Percentiles rank a stretch among this genome's conserved stretches.
phyloP scores from a whole-genome alignment of 1,140 invertebrate species.

The Cydia fagiglandana region DNA sequence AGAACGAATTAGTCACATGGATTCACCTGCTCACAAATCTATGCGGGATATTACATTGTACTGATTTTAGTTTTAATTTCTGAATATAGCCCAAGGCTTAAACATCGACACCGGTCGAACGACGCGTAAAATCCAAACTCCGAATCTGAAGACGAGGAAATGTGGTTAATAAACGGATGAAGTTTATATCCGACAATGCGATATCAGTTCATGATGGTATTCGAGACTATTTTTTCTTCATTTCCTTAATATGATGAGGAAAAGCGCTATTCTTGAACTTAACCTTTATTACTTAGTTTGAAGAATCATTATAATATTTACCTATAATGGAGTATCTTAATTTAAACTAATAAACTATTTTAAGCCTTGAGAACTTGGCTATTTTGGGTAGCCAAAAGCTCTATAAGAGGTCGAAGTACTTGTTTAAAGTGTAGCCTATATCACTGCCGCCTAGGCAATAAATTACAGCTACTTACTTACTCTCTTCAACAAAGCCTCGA shows the following conservation, averaged over 20 bases:
- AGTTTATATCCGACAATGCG: constrained; percentile 9
- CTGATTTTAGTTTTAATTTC: neutral
- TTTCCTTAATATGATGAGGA: neutral
- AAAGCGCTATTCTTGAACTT: neutral
- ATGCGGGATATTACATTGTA: neutral
- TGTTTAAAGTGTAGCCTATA: neutral
- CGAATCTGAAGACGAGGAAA: constrained; percentile 14
- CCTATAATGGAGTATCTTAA: too few species aligned
- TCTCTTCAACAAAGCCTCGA: constrained; percentile 1
- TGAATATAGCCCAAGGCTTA: neutral
- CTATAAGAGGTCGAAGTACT: neutral
- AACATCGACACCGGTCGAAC: constrained; percentile 1
- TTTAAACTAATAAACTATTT: too few species aligned
- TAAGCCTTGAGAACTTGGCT: too few species aligned
- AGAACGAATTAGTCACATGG: too few species aligned
- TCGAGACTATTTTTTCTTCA: neutral
- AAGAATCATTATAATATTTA: too few species aligned
- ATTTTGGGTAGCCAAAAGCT: too few species aligned
- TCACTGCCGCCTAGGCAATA: neutral
- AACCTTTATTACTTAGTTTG: too few species aligned
- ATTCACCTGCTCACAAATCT: too few species aligned
- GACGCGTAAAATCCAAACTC: neutral
- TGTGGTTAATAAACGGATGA: neutral
- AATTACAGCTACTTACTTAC: constrained; percentile 13
- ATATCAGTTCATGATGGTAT: constrained; percentile 7